phyloP scores from a whole-genome alignment of 2,888 invertebrate species.

The Drosophila nr. fundita region DNA sequence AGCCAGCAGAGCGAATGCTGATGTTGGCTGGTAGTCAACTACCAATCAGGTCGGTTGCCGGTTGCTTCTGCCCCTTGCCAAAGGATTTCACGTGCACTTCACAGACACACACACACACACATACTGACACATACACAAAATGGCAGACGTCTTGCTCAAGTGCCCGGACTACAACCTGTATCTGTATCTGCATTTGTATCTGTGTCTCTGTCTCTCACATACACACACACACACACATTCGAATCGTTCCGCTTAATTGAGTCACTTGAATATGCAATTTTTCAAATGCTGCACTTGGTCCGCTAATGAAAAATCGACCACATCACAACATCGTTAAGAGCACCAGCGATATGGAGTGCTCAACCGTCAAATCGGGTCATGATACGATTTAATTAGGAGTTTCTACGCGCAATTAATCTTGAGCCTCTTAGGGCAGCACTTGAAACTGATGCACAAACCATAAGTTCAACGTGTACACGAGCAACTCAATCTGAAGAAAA shows the following conservation, averaged over 20 bases:
- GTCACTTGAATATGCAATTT: conserved; percentile 80
- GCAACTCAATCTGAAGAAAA: not conserved
- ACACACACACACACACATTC: conserved; percentile 12
- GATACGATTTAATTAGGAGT: conserved; percentile 83
- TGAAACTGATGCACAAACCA: conserved; percentile 21
- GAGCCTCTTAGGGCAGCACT: conserved; percentile 51
- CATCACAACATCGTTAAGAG: conserved; percentile 73
- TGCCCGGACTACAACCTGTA: conserved; percentile 68
- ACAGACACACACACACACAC: conserved; percentile 36
- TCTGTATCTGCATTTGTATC: conserved; percentile 40
- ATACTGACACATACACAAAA: conserved; percentile 56
- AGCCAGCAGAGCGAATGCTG: conserved; percentile 60
- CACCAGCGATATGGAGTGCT: conserved; percentile 12
- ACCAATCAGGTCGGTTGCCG: conserved; percentile 82
- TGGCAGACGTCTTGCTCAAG: conserved; percentile 77
- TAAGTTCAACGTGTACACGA: conserved; percentile 35
- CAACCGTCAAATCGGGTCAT: conserved; percentile 34
- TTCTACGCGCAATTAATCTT: conserved; percentile 83
- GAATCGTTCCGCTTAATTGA: conserved; percentile 66
- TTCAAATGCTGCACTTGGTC: conserved; percentile 66
- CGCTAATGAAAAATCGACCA: conserved; percentile 66
- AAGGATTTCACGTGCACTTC: conserved; percentile 78
- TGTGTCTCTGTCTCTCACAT: conserved; percentile 20
- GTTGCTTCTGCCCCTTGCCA: conserved; percentile 68
- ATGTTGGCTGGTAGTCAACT: conserved; percentile 67